Base-by-base conservation (phyloP, 2,113 vertebrate species). In the Channa maculata region DNA sequence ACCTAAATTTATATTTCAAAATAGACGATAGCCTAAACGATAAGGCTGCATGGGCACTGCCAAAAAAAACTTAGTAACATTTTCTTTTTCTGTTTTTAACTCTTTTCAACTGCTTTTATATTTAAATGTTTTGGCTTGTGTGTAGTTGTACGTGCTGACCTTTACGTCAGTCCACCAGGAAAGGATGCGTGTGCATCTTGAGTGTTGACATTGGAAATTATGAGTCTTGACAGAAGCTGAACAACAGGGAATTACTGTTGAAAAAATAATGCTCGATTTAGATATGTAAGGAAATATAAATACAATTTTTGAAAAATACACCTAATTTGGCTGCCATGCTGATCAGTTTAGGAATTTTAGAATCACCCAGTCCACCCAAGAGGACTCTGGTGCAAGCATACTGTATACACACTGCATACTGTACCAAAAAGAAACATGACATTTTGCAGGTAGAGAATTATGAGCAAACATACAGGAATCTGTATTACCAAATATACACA, bases 401-500 rank as follows among this genome's bases (percentile, higher is more conserved):
- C 24, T 24, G 24, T 24, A 24, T 24, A 24, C 24, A 24, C 24
- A 24, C 24, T 24, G 24, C 24, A 24, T 24, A 24, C 24, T 24
- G 24, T 24, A 24, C 24, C 24, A 24, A 24, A 24, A 24, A 24
- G 24, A 24, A 11, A 73, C 24, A 44, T 37, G 13, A 63, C 6
- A 49, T 15, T 63, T 50, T 38, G 5, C 14, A 52, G 6, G 13
- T 15, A 34, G 15, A 13, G 4, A 62, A 60, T 48, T 7, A 39
- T 12, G 51, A 24, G 24, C 24, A 24, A 24, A 24, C 24, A 24
- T 24, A 24, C 7, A 67, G n/a, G 5, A 74, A 59, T 69, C 14
- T 51, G 11, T 6, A 43, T 10, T 4, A 51, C 34, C 38, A 81
- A 14, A 75, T 63, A 67, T 6, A 59, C 15, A 52, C 13, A 46